phyloP scores from a whole-genome alignment of 2,888 invertebrate species.

The Tridacna gigas region DNA sequence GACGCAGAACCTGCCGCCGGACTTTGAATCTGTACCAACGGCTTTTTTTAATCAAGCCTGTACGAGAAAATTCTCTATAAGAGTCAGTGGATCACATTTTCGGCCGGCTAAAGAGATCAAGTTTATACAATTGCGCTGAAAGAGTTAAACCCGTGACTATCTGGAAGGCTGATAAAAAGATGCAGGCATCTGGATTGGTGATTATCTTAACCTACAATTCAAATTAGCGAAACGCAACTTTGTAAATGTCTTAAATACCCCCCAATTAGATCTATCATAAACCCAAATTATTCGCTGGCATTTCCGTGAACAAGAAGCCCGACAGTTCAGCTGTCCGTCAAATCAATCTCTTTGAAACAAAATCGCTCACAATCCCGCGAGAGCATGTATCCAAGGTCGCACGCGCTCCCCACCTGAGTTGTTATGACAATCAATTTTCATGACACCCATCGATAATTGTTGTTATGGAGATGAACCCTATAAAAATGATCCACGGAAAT shows the following conservation, averaged over 20 bases:
- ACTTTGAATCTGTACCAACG: background rate
- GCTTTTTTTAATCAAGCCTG: background rate
- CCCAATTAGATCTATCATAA: conserved; percentile 59
- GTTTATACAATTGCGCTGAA: too few relatives aligned
- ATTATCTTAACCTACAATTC: conserved; percentile 27
- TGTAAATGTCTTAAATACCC: conserved; percentile 54
- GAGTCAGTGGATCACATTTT: background rate
- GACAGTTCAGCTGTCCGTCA: conserved; percentile 55
- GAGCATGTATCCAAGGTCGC: conserved; percentile 26
- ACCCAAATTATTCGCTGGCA: conserved; percentile 57
- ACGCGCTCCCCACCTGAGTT: conserved; percentile 24
- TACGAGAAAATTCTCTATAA: background rate
- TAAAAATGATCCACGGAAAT: conserved; percentile 22
- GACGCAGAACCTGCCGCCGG: background rate
- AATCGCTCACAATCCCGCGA: conserved; percentile 37
- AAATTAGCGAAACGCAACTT: conserved; percentile 52
- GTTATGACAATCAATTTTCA: conserved; percentile 32
- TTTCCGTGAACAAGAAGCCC: conserved; percentile 53
- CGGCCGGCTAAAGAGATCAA: too few relatives aligned
- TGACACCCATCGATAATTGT: conserved; percentile 29
- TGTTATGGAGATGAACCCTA: conserved; percentile 28
- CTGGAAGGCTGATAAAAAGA: conserved; percentile 15
- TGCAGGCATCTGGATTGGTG: conserved; percentile 11
- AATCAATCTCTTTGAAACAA: conserved; percentile 48
- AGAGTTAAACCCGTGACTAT: background rate